Percentiles rank a stretch among this genome's conserved stretches.
Evolutionary conservation across 2,113 vertebrate genomes (phyloP).

Genomic region (Campylomormyrus tamandua): DNA sequence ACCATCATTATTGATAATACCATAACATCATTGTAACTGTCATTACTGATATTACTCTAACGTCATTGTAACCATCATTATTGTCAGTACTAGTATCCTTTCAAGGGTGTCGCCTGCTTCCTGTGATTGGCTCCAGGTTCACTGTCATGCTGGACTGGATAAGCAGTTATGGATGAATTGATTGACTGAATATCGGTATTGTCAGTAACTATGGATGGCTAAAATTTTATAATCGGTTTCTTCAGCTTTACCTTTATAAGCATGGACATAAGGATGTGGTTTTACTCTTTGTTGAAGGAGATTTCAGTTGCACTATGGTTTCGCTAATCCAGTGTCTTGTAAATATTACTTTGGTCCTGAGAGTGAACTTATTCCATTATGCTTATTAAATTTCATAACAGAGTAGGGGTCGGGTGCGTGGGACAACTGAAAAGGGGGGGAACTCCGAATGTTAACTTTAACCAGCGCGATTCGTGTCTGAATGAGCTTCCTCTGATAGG

Average conservation of each 20-base stretch:
- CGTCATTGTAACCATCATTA: neutral
- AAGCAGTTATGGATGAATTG: neutral
- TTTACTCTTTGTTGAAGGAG: neutral
- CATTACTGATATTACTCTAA: neutral
- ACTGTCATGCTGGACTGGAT: neutral
- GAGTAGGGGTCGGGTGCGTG: neutral
- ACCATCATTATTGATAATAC: neutral
- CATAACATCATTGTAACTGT: neutral
- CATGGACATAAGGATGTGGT: neutral
- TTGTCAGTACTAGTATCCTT: neutral
- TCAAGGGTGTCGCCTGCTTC: neutral
- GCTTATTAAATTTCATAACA: neutral
- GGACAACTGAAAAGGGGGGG: neutral
- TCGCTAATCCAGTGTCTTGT: neutral
- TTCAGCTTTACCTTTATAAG: neutral
- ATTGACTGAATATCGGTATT: neutral
- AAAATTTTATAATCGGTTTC: neutral
- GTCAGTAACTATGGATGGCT: neutral
- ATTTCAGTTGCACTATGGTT: neutral
- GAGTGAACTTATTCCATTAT: neutral
- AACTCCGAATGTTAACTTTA: neutral
- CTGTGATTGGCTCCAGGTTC: neutral
- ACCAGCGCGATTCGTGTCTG: neutral
- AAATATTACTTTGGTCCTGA: neutral
- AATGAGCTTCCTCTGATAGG: neutral